phyloP scores from a whole-genome alignment of 2,888 invertebrate genomes.

The Cheilosia variabilis region DNA sequence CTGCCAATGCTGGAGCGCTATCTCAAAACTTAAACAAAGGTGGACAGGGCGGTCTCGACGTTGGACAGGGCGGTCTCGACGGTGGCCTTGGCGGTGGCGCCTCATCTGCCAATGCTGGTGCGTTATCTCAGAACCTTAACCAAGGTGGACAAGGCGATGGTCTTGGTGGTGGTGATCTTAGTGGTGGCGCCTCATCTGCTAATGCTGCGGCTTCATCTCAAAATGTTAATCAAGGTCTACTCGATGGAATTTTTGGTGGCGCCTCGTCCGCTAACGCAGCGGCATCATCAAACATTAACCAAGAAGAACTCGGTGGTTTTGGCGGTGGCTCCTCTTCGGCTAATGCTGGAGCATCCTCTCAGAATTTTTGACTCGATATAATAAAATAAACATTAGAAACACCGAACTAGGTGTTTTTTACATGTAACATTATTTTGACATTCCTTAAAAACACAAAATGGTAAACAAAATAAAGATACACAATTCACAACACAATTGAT shows the following conservation, averaged over 20 bases:
- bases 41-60: neutral
- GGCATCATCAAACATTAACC: constrained; percentile 33
- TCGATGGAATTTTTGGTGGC: constrained; percentile 19
- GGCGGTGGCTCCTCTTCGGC: constrained; percentile 39
- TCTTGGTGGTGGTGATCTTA: neutral
- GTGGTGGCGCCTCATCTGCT: neutral
- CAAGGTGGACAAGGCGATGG: neutral
- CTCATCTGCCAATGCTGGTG: neutral
- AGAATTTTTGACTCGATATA: constrained; percentile 15
- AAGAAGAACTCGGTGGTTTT: constrained; percentile 23
- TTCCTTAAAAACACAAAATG: too few relatives aligned
- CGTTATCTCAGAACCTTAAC: neutral
- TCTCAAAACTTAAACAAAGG: neutral
- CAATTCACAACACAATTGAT: too few relatives aligned
- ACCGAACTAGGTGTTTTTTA: too few relatives aligned
- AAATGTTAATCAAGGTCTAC: neutral
- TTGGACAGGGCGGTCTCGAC: neutral
- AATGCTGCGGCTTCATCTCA: neutral
- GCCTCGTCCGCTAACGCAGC: constrained; percentile 24
- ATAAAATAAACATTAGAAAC: constrained; percentile 10
- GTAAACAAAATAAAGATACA: too few relatives aligned
- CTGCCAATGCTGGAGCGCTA: neutral
- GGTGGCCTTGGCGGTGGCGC: neutral
- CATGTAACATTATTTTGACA: too few relatives aligned
- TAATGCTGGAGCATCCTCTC: constrained; percentile 37